Conservation (phyloP, 2,888 invertebrate species). For the Linyphia triangularis region DNA sequence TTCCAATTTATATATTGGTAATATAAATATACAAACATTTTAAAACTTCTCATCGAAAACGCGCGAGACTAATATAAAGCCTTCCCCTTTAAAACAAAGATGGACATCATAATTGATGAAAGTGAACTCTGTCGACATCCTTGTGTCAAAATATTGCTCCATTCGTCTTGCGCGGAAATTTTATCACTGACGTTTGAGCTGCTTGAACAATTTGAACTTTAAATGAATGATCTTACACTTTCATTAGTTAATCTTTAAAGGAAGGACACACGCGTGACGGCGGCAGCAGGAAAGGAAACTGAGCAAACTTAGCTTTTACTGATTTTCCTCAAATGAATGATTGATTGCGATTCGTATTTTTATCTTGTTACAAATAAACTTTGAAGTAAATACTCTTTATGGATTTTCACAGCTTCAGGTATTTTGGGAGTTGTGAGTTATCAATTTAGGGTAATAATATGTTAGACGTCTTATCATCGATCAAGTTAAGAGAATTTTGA, state of each 20-base stretch:
- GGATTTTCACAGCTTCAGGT: neutral
- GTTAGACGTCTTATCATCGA: neutral
- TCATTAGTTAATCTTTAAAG: slow-evolving; percentile 61
- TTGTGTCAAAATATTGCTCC: slow-evolving; percentile 62
- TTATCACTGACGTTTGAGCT: slow-evolving; percentile 60
- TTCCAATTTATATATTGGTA: too few relatives aligned
- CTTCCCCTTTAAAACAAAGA: slow-evolving; percentile 35
- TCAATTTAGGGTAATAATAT: neutral
- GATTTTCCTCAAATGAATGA: slow-evolving; percentile 44
- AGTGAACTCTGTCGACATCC: slow-evolving; percentile 48
- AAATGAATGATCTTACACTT: slow-evolving; percentile 62
- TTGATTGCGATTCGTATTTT: slow-evolving; percentile 19
- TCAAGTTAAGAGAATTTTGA: neutral
- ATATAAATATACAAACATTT: too few relatives aligned
- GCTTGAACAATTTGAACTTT: slow-evolving; percentile 64
- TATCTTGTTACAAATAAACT: neutral
- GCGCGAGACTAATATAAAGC: slow-evolving; percentile 5
- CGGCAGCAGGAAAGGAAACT: neutral
- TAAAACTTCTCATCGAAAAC: too few relatives aligned
- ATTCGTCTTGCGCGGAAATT: slow-evolving; percentile 67
- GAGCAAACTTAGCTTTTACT: slow-evolving; percentile 28
- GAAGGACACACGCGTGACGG: slow-evolving; percentile 22
- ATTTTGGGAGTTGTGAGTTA: neutral
- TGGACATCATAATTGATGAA: slow-evolving; percentile 52
- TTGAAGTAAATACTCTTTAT: neutral